A percentile compares a stretch with the other conserved stretches of the same genome.
Conservation (phyloP, 2,113 vertebrate genomes). For the Pholis gunnellus region DNA sequence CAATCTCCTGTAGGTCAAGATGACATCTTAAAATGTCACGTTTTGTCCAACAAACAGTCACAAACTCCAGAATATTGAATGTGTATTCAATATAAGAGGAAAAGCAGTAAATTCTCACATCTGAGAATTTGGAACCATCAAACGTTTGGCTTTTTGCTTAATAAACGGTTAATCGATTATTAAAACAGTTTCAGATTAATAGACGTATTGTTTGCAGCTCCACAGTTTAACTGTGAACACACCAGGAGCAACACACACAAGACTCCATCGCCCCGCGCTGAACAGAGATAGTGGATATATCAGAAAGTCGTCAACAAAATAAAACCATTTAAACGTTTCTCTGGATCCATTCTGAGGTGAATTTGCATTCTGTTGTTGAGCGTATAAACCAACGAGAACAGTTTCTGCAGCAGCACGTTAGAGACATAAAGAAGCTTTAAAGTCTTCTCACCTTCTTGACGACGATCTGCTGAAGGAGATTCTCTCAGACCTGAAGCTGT, state of each 20-base stretch:
- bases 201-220: neutral
- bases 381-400: neutral
- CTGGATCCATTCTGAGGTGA: neutral
- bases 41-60: neutral
- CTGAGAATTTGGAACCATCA: neutral
- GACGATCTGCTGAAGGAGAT: slow-evolving; percentile 32
- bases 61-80: neutral
- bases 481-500: slow-evolving; percentile 60
- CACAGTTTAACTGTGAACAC: neutral
- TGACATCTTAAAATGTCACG: neutral
- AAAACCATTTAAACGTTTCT: neutral
- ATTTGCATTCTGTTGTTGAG: neutral
- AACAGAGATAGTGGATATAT: neutral
- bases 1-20: neutral
- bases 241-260: rapidly evolving
- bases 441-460: slow-evolving; percentile 69
- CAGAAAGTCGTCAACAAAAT: neutral
- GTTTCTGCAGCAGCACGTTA: neutral
- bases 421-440: neutral
- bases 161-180: neutral
- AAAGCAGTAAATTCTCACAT: neutral
- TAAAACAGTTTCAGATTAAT: neutral
- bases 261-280: no score
- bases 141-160: neutral
- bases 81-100: neutral